Evolutionary conservation across 1,140 invertebrate species (phyloP).

Genomic region (Drosophila kohkoa): DNA sequence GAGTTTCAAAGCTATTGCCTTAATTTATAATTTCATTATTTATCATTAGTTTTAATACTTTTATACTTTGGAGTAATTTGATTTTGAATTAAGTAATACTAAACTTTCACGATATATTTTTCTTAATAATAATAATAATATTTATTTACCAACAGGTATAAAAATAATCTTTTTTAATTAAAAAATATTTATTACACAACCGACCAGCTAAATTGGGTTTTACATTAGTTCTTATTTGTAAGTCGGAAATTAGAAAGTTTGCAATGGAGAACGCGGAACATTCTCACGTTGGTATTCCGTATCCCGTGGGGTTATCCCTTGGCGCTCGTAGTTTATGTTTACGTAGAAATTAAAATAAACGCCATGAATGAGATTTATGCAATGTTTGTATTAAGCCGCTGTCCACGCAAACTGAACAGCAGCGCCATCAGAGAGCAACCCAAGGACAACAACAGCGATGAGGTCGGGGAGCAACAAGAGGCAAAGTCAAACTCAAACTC

Average conservation of each 20-base stretch:
- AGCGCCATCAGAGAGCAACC: constrained; percentile 31
- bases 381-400: constrained; percentile 81
- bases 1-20: too few species aligned
- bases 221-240: constrained; percentile 38
- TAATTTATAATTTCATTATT: too few species aligned
- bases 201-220: constrained; percentile 23
- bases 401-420: constrained; percentile 50
- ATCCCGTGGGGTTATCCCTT: constrained; percentile 56
- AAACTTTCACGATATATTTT: too few species aligned
- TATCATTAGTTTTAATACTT: too few species aligned
- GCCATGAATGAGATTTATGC: constrained; percentile 78
- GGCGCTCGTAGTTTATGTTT: constrained; percentile 79
- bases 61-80: too few species aligned
- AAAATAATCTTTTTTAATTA: not conserved
- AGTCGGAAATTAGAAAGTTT: constrained; percentile 46
- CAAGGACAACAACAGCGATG: constrained; percentile 23
- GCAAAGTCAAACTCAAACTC: constrained; percentile 27
- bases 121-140: too few species aligned
- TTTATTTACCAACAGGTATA: too few species aligned
- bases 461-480: constrained; percentile 15
- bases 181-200: not conserved
- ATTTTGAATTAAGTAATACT: too few species aligned
- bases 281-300: constrained; percentile 5
- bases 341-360: constrained; percentile 83
- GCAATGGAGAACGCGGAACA: constrained; percentile 36